Conservation (phyloP, 2,797 vertebrate genomes). For the Coregonus suidteri region DNA sequence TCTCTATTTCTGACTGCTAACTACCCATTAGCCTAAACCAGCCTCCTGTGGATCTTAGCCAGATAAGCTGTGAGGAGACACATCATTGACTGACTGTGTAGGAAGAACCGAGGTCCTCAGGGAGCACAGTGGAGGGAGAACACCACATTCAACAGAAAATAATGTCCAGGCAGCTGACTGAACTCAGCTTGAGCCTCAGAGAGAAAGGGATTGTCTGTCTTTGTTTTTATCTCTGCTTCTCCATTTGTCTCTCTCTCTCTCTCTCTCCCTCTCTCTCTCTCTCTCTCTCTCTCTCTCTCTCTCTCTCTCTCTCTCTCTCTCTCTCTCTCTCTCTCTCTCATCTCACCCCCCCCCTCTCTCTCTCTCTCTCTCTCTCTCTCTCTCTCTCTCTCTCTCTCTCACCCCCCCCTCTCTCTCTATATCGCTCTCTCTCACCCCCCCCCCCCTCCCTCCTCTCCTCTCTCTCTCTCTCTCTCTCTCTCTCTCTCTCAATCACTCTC, state of each 20-base stretch:
- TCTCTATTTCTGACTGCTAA: constrained; percentile 25
- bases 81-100: constrained; percentile 18
- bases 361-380: too few species aligned
- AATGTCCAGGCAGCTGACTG: neutral
- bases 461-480: neutral
- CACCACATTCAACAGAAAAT: constrained; percentile 35
- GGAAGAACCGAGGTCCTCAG: constrained; percentile 25
- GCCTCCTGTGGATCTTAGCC: constrained; percentile 22
- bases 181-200: neutral
- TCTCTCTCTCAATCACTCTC: neutral
- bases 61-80: constrained; percentile 35
- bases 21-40: constrained; percentile 25
- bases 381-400: neutral
- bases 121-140: constrained; percentile 19
- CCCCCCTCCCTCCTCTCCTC: neutral
- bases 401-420: too few species aligned
- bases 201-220: neutral
- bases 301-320: neutral
- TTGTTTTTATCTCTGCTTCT: neutral
- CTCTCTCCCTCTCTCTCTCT: neutral
- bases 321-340: neutral
- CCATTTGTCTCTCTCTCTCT: neutral
- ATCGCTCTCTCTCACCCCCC: neutral
- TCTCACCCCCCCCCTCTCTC: too few species aligned
- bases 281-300: neutral